phyloP scores from a whole-genome alignment of 2,888 invertebrate genomes.

The Nomada lathburiana region DNA sequence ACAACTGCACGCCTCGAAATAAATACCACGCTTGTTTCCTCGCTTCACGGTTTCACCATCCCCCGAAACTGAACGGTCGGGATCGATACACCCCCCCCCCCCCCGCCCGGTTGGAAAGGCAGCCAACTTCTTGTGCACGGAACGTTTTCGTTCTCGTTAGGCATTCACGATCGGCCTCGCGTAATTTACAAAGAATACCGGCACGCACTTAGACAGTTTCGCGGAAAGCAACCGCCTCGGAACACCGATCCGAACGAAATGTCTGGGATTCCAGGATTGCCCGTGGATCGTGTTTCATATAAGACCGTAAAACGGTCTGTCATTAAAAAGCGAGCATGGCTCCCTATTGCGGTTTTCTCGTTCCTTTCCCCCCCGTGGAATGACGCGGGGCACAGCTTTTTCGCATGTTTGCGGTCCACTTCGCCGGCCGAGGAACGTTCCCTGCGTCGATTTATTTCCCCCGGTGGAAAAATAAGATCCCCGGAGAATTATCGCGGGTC shows the following conservation, averaged over 20 bases:
- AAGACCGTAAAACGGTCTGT: slow-evolving; percentile 73
- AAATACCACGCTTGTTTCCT: background rate
- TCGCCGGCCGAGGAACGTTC: slow-evolving; percentile 41
- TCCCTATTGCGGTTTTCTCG: slow-evolving; percentile 66
- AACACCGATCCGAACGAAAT: slow-evolving; percentile 59
- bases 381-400: slow-evolving; percentile 41
- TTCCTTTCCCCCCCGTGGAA: slow-evolving; percentile 36
- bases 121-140: slow-evolving; percentile 43
- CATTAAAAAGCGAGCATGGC: slow-evolving; percentile 71
- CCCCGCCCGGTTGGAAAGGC: slow-evolving; percentile 23
- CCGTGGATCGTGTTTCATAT: slow-evolving; percentile 72
- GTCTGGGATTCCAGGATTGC: slow-evolving; percentile 67
- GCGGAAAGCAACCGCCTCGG: slow-evolving; percentile 27
- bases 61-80: slow-evolving; percentile 20
- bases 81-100: slow-evolving; percentile 30
- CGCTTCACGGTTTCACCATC: background rate
- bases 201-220: slow-evolving; percentile 52
- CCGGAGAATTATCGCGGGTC: background rate
- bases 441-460: background rate
- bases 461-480: slow-evolving; percentile 6
- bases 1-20: background rate
- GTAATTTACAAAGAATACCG: slow-evolving; percentile 33
- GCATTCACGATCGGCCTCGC: slow-evolving; percentile 48
- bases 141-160: slow-evolving; percentile 45
- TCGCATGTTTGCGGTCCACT: slow-evolving; percentile 63